Conservation (phyloP, 2,113 vertebrate genomes). For the Hippocampus abdominalis region DNA sequence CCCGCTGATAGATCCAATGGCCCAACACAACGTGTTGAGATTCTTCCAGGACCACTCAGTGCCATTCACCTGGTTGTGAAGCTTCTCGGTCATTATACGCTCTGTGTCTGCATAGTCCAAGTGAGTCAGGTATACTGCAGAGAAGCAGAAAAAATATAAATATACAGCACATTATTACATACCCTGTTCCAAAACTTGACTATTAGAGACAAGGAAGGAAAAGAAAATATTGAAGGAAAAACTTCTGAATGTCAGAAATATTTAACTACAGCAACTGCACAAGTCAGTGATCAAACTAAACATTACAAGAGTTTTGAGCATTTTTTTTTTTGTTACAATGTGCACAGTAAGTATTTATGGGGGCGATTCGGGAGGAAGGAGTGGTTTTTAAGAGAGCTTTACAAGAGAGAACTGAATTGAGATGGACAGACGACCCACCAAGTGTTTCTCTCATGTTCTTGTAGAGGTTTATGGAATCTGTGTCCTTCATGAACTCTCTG, state of each 20-base stretch:
- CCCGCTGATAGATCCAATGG: constrained; percentile 96
- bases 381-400: not conserved
- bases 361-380: no score
- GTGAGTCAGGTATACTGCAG: constrained; percentile 93
- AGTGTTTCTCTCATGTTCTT: constrained; percentile 99
- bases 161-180: not conserved
- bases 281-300: not conserved
- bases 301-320: not conserved
- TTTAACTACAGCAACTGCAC: no score
- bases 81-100: constrained; percentile 98
- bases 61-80: constrained; percentile 98
- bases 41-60: constrained; percentile 99
- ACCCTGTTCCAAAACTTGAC: not conserved
- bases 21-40: constrained; percentile 96
- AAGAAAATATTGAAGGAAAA: no score
- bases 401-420: not conserved
- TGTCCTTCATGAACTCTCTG: constrained; percentile 99
- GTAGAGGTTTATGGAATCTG: constrained; percentile 97
- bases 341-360: not conserved
- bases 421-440: constrained; percentile 66
- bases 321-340: not conserved
- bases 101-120: constrained; percentile 98
- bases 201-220: not conserved
- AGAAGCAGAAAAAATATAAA: not conserved
- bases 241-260: no score